A percentile compares a stretch with the other conserved stretches of the same genome.
Conservation (phyloP, 2,888 invertebrate species). For the Caenorhabditis sulstoni region DNA sequence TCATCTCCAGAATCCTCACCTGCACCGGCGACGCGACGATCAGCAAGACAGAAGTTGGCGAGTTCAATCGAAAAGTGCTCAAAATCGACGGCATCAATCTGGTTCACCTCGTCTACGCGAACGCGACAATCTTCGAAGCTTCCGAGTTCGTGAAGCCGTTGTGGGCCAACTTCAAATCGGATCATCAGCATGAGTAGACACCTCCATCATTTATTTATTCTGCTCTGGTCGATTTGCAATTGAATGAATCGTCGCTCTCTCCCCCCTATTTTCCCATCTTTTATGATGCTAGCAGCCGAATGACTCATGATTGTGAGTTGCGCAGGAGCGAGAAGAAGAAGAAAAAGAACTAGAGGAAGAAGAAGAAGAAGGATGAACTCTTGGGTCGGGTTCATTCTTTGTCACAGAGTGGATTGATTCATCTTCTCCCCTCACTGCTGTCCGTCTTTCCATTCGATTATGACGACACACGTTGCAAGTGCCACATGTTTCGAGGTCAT, state of each 20-base stretch:
- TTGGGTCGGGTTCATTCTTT: not conserved
- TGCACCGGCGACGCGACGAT: conserved; percentile 20
- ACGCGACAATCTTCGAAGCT: conserved; percentile 69
- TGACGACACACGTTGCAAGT: conserved; percentile 23
- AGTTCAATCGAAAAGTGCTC: conserved; percentile 71
- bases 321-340: too few species aligned
- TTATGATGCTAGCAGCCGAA: too few species aligned
- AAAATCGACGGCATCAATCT: conserved; percentile 76
- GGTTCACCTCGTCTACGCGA: conserved; percentile 75
- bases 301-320: too few species aligned
- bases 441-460: not conserved
- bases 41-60: conserved; percentile 31
- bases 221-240: not conserved
- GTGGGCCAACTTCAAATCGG: conserved; percentile 40
- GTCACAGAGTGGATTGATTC: too few species aligned
- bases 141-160: conserved; percentile 51
- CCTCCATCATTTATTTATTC: not conserved
- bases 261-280: not conserved
- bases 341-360: too few species aligned
- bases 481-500: conserved; percentile 37
- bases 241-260: conserved; percentile 4
- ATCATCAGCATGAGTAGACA: conserved; percentile 9
- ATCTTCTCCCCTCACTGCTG: too few species aligned
- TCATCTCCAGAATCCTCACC: conserved; percentile 42
- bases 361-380: too few species aligned